Evolutionary conservation across 2,113 vertebrate genomes (phyloP), one percentile per base, ranked within the genome.

Genomic region (Oryzias javanicus): DNA sequence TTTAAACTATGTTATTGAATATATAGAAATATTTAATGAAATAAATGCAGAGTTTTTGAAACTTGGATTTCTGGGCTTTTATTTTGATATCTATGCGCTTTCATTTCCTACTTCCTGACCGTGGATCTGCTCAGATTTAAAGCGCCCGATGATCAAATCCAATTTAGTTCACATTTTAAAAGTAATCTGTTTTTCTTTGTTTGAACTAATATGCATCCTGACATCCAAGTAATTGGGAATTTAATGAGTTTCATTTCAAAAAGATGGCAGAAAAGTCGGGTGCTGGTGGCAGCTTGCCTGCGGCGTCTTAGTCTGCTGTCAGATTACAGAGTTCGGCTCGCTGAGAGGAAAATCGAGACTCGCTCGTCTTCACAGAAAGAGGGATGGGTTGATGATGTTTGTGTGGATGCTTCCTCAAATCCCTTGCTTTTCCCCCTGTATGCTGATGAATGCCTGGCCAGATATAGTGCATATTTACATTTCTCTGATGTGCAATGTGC

Each of bases 401-500:
- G 18, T 15, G 68, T 75, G 41, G 25, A 78, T 64, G 77, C 61
- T 57, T 18, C 58, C 10, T 53, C 41, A 74, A 78, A 72, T 47
- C 40, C 46, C 27, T 41, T 10, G 1, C 55, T 48, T 66, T 22
- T 64, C n/a, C 27, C n/a, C 46, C 20, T 19, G 1, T 64, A 49
- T 47, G 14, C 27, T 20, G 27, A 73, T 70, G 51, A 60, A 65
- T 51, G 35, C 50, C 55, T 42, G 61, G 65, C 70, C 56, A 56
- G 16, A 55, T 25, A 72, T 74, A 53, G 62, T 50, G 49, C 62
- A 73, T 73, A 79, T 80, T 82, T 72, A 72, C 70, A 75, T 82
- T 73, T 73, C 54, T 71, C 64, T 55, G 58, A 72, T 70, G 71
- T 79, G 60, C 49, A 52, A 48, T 56, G 53, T 64, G 68, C 55